A percentile compares a stretch with the other conserved stretches of the same genome.
These are phyloP conservation scores for Latrodectus hesperus DNA, from an alignment of 2,888 invertebrate species.

Conservation along the genomic window DNA sequence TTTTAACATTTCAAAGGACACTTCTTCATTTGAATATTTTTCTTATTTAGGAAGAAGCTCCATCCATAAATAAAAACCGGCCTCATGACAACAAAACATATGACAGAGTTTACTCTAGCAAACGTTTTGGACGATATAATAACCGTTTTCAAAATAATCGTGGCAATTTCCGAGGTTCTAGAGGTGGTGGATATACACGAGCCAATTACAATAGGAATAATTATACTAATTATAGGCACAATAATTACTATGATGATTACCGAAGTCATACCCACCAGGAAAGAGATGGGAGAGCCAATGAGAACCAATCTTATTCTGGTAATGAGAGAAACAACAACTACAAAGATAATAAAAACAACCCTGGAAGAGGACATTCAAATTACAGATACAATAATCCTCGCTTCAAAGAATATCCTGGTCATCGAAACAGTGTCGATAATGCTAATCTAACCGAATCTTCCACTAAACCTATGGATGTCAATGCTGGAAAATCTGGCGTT, in stretches of 20 bases:
- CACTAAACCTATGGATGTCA: slow-evolving; percentile 3
- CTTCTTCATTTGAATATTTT: neutral
- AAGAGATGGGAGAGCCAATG: slow-evolving; percentile 35
- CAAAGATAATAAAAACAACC: slow-evolving; percentile 20
- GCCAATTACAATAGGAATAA: slow-evolving; percentile 25
- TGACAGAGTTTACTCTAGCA: slow-evolving; percentile 48
- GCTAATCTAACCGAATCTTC: slow-evolving; percentile 18
- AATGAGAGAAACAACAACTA: slow-evolving; percentile 43
- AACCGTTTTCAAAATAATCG: slow-evolving; percentile 14
- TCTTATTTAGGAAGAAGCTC: slow-evolving; percentile 32
- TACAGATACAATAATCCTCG: slow-evolving; percentile 12
- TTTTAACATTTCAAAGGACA: too few relatives aligned
- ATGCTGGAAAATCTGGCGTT: slow-evolving; percentile 32
- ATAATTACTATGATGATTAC: slow-evolving; percentile 39
- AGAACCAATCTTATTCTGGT: slow-evolving; percentile 11
- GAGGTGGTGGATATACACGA: slow-evolving; percentile 27
- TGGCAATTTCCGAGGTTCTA: slow-evolving; percentile 11
- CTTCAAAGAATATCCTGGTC: slow-evolving; percentile 10
- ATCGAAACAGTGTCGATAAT: slow-evolving; percentile 21
- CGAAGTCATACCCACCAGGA: slow-evolving; percentile 29
- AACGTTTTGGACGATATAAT: slow-evolving; percentile 4
- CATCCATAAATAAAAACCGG: slow-evolving; percentile 14
- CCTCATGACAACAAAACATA: slow-evolving; percentile 27
- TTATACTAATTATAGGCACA: slow-evolving; percentile 5
- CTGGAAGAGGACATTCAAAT: slow-evolving; percentile 27